Evolutionary conservation across 1,140 invertebrate species (phyloP).

Genomic region (Vanessa tameamea): DNA sequence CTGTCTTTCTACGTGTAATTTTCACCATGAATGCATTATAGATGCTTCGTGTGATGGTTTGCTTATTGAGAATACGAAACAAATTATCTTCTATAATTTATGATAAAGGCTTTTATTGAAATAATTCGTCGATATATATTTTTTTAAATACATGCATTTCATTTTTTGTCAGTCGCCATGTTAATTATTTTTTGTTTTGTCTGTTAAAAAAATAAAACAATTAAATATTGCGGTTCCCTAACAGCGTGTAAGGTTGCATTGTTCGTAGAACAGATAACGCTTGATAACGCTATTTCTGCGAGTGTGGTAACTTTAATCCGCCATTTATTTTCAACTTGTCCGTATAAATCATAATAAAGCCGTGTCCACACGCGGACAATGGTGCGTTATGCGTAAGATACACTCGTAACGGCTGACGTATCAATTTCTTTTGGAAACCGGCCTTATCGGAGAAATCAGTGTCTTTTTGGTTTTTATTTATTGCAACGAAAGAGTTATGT

Average conservation of each 20-base stretch:
- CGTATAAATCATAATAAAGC: slow-evolving; percentile 56
- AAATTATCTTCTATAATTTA: not conserved
- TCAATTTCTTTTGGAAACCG: slow-evolving; percentile 59
- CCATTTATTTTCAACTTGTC: slow-evolving; percentile 24
- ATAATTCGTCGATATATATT: too few species aligned
- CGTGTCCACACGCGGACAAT: slow-evolving; percentile 47
- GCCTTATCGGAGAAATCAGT: slow-evolving; percentile 44
- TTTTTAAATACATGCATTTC: not conserved
- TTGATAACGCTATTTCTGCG: slow-evolving; percentile 29
- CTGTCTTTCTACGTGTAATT: slow-evolving; percentile 17
- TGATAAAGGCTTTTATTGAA: too few species aligned
- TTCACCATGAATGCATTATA: slow-evolving; percentile 15
- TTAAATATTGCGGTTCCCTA: not conserved
- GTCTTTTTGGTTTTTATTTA: slow-evolving; percentile 41
- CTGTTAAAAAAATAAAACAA: not conserved
- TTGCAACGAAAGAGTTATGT: slow-evolving; percentile 29
- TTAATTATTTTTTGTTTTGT: not conserved
- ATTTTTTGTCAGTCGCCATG: not conserved
- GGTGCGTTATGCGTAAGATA: slow-evolving; percentile 49
- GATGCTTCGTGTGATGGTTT: not conserved
- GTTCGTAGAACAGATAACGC: slow-evolving; percentile 18
- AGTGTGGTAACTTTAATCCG: slow-evolving; percentile 26
- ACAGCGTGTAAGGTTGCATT: slow-evolving; percentile 10
- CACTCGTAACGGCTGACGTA: slow-evolving; percentile 55
- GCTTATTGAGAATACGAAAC: not conserved